Conservation (phyloP, 2,113 vertebrate genomes). For the Campylomormyrus numenius region DNA sequence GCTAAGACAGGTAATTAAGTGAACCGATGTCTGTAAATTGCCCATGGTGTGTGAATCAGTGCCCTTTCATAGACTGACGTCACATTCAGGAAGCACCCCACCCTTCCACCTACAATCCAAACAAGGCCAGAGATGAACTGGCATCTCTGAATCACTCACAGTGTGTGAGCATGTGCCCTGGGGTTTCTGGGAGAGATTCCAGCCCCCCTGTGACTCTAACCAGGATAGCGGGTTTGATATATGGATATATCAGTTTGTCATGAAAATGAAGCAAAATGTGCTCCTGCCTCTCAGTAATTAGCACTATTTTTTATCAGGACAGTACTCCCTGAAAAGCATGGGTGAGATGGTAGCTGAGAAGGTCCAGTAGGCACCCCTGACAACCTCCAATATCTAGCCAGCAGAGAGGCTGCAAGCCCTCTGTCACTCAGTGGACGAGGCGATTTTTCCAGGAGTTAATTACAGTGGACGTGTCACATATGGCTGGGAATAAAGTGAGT, state of each 20-base stretch:
- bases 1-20: neutral
- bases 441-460: conserved; percentile 32
- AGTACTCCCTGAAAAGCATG: neutral
- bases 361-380: neutral
- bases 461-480: conserved; percentile 13
- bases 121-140: neutral
- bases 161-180: neutral
- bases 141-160: neutral
- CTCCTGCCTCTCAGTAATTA: neutral
- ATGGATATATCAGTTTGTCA: neutral
- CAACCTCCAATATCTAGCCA: neutral
- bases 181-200: neutral
- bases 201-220: neutral
- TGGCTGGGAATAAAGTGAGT: conserved; percentile 19
- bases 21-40: neutral
- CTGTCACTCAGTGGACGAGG: conserved; percentile 6
- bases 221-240: neutral
- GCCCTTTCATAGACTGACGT: neutral
- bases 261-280: neutral
- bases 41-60: neutral
- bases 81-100: neutral
- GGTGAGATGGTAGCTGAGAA: neutral
- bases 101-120: neutral
- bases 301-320: neutral
- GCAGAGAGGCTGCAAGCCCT: neutral